These are phyloP conservation scores for Holcopasites calliopsidis DNA, from an alignment of 1,140 invertebrate species.

Conservation along the genomic window DNA sequence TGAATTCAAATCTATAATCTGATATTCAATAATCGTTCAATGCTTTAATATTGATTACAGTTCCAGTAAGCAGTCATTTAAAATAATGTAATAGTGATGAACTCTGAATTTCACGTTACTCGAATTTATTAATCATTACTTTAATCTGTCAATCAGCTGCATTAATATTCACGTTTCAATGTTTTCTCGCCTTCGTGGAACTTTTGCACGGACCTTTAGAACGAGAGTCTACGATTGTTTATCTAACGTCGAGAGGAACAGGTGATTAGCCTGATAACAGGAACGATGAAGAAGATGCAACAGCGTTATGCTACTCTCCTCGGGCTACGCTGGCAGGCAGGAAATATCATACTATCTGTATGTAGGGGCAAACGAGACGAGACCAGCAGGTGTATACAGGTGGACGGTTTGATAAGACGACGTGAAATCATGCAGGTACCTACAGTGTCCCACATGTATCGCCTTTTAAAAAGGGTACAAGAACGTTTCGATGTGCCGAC, in stretches of 20 bases:
- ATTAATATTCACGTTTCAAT: too few species aligned
- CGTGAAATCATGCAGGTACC: conserved; percentile 27
- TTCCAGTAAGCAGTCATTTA: too few species aligned
- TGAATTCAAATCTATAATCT: neutral
- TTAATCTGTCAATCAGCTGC: too few species aligned
- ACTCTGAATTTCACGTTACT: too few species aligned
- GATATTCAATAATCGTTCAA: too few species aligned
- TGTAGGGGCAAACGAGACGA: conserved; percentile 16
- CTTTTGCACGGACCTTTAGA: too few species aligned
- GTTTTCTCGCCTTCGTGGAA: too few species aligned
- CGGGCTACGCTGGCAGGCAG: neutral
- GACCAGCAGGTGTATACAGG: too few species aligned
- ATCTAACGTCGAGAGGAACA: neutral
- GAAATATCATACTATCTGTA: conserved; percentile 6
- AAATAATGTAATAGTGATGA: too few species aligned
- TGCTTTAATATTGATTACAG: too few species aligned
- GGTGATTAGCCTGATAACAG: neutral
- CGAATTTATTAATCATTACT: too few species aligned
- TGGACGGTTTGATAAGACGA: conserved; percentile 14
- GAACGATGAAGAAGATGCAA: neutral
- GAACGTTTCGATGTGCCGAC: too few species aligned
- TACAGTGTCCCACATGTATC: neutral
- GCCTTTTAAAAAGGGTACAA: neutral
- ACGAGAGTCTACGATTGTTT: neutral
- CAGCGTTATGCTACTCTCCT: neutral